Evolutionary conservation across 2,888 invertebrate genomes (phyloP).

Genomic region (Notocelia uddmanniana): DNA sequence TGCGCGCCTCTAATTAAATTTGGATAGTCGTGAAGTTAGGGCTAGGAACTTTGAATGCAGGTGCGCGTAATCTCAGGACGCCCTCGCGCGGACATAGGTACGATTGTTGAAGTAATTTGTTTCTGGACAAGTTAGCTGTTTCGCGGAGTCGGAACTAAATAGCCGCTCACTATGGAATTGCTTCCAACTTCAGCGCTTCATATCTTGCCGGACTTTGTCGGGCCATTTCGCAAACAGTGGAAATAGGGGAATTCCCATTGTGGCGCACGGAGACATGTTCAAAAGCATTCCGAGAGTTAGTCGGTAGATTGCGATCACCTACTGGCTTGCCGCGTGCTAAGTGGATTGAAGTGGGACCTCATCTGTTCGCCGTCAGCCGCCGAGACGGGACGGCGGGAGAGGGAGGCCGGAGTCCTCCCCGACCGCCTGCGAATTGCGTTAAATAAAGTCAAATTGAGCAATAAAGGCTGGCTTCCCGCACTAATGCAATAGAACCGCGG

Average conservation of each 20-base stretch:
- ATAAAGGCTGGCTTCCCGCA: constrained; percentile 81
- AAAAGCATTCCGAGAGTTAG: constrained; percentile 48
- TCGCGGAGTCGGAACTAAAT: constrained; percentile 53
- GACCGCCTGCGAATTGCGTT: constrained; percentile 69
- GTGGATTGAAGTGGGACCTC: constrained; percentile 84
- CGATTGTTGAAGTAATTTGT: constrained; percentile 57
- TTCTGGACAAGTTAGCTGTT: constrained; percentile 57
- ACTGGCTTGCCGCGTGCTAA: constrained; percentile 76
- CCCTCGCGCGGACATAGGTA: constrained; percentile 50
- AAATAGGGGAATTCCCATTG: constrained; percentile 36
- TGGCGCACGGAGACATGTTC: constrained; percentile 33
- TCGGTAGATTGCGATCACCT: constrained; percentile 73
- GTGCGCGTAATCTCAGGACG: constrained; percentile 57
- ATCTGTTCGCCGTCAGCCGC: constrained; percentile 80
- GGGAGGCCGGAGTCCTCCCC: constrained; percentile 51
- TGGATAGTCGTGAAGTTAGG: constrained; percentile 61
- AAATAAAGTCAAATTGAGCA: constrained; percentile 86
- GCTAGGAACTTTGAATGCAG: constrained; percentile 61
- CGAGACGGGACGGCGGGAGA: constrained; percentile 56
- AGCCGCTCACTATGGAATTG: constrained; percentile 45
- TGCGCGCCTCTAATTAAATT: constrained; percentile 70
- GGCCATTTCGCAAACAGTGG: constrained; percentile 38
- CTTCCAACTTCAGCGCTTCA: constrained; percentile 44
- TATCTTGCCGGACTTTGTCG: constrained; percentile 41
- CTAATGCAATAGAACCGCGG: constrained; percentile 80